phyloP scores from a whole-genome alignment of 2,888 invertebrate genomes.

The Atethmia centrago region DNA sequence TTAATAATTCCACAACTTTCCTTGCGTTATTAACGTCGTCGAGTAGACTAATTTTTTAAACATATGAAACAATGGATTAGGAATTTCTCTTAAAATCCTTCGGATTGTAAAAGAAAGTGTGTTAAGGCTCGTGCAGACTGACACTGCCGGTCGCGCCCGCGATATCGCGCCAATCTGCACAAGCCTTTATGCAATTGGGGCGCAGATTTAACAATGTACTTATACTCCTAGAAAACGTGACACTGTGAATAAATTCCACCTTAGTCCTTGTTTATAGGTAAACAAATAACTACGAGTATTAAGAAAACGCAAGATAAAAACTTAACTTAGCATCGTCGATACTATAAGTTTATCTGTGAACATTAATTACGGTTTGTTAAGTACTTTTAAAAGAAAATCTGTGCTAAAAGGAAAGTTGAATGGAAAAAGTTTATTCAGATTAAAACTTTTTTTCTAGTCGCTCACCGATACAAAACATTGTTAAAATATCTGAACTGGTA shows the following conservation, averaged over 20 bases:
- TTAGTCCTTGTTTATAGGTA: not conserved
- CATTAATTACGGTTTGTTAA: slow-evolving; percentile 42
- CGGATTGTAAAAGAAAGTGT: too few species aligned
- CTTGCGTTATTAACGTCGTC: too few species aligned
- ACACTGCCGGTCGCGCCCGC: too few species aligned
- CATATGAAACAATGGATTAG: too few species aligned
- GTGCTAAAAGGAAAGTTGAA: slow-evolving; percentile 32
- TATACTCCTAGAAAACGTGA: not conserved
- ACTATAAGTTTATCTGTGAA: slow-evolving; percentile 31
- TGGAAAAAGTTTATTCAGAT: slow-evolving; percentile 42
- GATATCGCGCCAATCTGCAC: too few species aligned
- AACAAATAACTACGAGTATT: slow-evolving; percentile 2
- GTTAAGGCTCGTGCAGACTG: too few species aligned
- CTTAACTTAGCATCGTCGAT: slow-evolving; percentile 15
- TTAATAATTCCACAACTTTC: too few species aligned
- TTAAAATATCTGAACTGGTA: slow-evolving; percentile 10
- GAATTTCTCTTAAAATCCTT: too few species aligned
- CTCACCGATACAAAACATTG: slow-evolving; percentile 19
- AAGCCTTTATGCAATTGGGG: too few species aligned
- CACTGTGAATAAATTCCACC: not conserved
- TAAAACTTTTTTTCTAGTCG: slow-evolving; percentile 27
- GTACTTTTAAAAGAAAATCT: slow-evolving; percentile 45
- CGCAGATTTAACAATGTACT: too few species aligned
- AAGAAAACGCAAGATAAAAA: slow-evolving; percentile 17
- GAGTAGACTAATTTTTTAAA: too few species aligned